These are phyloP conservation scores for Takifugu rubripes DNA, from an alignment of 2,797 vertebrate genomes.

Conservation along the genomic window DNA sequence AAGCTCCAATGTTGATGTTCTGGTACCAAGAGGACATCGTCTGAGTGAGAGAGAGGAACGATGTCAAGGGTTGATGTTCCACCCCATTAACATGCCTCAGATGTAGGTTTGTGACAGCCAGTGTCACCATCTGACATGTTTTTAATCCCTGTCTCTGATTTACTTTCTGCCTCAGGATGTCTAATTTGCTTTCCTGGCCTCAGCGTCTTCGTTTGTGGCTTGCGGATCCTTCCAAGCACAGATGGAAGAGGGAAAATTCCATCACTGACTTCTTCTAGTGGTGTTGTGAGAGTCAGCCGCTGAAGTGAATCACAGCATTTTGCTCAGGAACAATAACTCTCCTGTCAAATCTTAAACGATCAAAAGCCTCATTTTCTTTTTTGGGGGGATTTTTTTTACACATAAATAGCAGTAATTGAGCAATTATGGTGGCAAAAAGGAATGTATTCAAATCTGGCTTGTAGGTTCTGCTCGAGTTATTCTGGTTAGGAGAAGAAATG, in stretches of 20 bases:
- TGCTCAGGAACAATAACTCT: background rate
- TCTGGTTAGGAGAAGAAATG: no score
- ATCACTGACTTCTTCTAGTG: slow-evolving; percentile 11
- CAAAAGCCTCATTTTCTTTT: background rate
- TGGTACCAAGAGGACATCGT: background rate
- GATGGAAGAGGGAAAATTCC: slow-evolving; percentile 16
- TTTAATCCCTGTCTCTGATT: slow-evolving; percentile 33
- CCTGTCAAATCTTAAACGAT: background rate
- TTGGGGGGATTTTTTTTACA: background rate
- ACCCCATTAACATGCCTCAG: no score
- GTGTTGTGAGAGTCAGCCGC: slow-evolving; percentile 1
- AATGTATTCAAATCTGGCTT: background rate
- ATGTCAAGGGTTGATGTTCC: background rate
- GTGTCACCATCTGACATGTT: background rate
- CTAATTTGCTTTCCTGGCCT: slow-evolving; percentile 16
- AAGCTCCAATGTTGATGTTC: background rate
- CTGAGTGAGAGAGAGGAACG: background rate
- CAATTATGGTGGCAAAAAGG: background rate
- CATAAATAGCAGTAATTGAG: background rate
- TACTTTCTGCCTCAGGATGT: slow-evolving; percentile 18
- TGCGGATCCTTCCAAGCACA: slow-evolving; percentile 18
- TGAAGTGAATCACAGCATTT: slow-evolving; percentile 1
- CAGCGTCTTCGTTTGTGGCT: slow-evolving; percentile 39
- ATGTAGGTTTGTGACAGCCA: slow-evolving; percentile 8
- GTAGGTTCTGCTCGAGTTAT: background rate